phyloP scores from a whole-genome alignment of 2,888 invertebrate species.

The Camponotus fellah region DNA sequence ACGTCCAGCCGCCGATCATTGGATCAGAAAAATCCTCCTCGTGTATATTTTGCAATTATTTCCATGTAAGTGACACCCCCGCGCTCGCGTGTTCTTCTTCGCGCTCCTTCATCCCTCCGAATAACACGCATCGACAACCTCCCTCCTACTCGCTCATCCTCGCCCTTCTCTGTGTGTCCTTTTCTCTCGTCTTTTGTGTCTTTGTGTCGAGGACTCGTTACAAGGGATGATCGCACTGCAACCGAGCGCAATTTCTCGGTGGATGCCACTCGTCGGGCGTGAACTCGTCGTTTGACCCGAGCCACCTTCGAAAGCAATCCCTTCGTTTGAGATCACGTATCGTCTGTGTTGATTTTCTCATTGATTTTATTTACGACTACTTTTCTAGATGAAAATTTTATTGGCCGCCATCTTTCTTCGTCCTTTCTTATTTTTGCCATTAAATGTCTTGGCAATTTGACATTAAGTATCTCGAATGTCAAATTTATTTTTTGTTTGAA shows the following conservation, averaged over 20 bases:
- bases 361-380: neutral
- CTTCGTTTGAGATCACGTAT: neutral
- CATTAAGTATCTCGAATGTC: neutral
- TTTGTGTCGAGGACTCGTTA: neutral
- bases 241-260: slow-evolving; percentile 2
- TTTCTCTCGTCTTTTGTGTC: neutral
- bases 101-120: slow-evolving; percentile 39
- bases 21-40: slow-evolving; percentile 81
- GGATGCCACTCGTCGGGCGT: slow-evolving; percentile 28
- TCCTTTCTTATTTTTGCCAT: slow-evolving; percentile 4
- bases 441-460: neutral
- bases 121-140: slow-evolving; percentile 33
- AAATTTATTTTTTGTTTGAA: neutral
- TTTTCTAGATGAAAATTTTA: slow-evolving; percentile 1
- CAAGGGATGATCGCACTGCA: slow-evolving; percentile 27
- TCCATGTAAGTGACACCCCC: slow-evolving; percentile 82
- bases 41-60: slow-evolving; percentile 84
- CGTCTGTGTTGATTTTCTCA: neutral
- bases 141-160: slow-evolving; percentile 7
- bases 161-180: neutral
- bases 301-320: neutral
- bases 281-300: slow-evolving; percentile 17
- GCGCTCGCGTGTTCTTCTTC: slow-evolving; percentile 25
- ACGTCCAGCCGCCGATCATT: slow-evolving; percentile 80
- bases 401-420: neutral